These are phyloP conservation scores for Sebastes minor DNA, from an alignment of 2,797 vertebrate genomes.

Conservation along the genomic window DNA sequence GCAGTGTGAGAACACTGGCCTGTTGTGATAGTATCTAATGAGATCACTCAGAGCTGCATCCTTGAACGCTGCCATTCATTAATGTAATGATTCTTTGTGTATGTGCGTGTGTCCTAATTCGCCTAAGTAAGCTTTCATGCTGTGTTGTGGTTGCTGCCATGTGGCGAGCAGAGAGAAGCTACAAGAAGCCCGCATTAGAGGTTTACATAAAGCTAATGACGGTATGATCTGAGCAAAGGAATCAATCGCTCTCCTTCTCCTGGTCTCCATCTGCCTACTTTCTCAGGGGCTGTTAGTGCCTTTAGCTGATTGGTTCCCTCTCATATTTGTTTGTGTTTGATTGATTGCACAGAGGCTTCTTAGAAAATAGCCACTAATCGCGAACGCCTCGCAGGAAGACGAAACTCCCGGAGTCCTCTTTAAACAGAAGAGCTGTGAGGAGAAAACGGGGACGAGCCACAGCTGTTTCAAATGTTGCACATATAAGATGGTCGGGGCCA, in stretches of 20 bases:
- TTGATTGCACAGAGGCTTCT: constrained; percentile 50
- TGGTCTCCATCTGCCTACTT: neutral
- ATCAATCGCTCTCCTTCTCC: constrained; percentile 21
- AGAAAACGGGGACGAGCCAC: constrained; percentile 34
- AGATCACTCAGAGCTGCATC: constrained; percentile 68
- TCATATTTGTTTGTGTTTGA: constrained; percentile 47
- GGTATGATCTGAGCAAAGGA: neutral
- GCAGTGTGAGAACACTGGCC: constrained; percentile 62
- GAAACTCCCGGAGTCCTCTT: constrained; percentile 12
- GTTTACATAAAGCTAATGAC: constrained; percentile 9
- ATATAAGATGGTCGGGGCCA: constrained; percentile 52
- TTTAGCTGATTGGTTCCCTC: constrained; percentile 46
- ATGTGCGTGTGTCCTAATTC: constrained; percentile 24
- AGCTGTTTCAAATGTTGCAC: constrained; percentile 68
- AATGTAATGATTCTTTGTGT: constrained; percentile 39
- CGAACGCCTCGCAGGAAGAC: constrained; percentile 16
- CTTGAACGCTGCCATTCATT: constrained; percentile 61
- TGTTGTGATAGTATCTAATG: constrained; percentile 74
- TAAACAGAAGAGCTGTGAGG: constrained; percentile 18
- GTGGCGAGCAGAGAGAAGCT: constrained; percentile 10
- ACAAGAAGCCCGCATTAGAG: constrained; percentile 9
- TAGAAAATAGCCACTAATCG: constrained; percentile 44
- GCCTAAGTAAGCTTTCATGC: constrained; percentile 28
- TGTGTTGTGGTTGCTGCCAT: constrained; percentile 15
- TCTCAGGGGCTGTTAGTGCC: neutral